Conservation (phyloP, 2,113 vertebrate species). For the Triplophysa dalaica region DNA sequence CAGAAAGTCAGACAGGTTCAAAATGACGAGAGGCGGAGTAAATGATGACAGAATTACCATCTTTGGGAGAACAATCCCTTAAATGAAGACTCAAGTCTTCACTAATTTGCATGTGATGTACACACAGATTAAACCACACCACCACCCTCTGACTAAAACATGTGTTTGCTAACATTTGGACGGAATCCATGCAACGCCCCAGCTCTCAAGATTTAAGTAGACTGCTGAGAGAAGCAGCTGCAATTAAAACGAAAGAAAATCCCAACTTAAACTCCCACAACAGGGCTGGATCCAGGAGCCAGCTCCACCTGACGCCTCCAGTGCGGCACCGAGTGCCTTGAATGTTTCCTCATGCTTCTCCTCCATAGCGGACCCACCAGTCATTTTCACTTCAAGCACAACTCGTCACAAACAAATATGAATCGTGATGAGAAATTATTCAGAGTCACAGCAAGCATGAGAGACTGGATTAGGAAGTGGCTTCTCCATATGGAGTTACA, state of each 20-base stretch:
- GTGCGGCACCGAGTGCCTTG: constrained; percentile 1
- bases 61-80: too few species aligned
- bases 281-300: neutral
- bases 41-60: too few species aligned
- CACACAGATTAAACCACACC: neutral
- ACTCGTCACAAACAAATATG: neutral
- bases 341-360: constrained; percentile 34
- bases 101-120: too few species aligned
- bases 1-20: too few species aligned
- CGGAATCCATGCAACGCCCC: constrained; percentile 8
- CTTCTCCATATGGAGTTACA: constrained; percentile 12
- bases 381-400: constrained; percentile 30
- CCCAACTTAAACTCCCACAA: constrained; percentile 19
- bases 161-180: constrained; percentile 7
- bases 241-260: constrained; percentile 23
- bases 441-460: constrained; percentile 10
- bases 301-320: constrained; percentile 32
- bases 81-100: too few species aligned
- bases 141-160: neutral
- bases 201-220: constrained; percentile 13
- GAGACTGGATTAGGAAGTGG: constrained; percentile 4
- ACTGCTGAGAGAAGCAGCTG: neutral
- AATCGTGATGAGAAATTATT: constrained; percentile 29
- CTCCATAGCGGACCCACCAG: constrained; percentile 2
- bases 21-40: too few species aligned